Base-by-base conservation (phyloP, 2,888 invertebrate genomes). In the Aporophyla lueneburgensis region DNA sequence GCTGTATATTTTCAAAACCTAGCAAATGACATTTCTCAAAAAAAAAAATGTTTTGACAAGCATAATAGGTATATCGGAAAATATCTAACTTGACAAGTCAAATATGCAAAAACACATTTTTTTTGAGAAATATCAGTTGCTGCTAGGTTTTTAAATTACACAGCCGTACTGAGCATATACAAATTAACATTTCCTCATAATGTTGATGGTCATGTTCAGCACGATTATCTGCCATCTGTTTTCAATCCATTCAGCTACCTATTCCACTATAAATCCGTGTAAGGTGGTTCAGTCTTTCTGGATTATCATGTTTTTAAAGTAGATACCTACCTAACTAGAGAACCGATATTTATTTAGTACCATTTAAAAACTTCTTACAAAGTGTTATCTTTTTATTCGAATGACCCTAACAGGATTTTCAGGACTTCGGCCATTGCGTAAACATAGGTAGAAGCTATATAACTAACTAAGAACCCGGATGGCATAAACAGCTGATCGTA, bases 221-320 rank as follows among this genome's bases (percentile, higher is more conserved):
- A 54, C 27, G 19, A 62, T 73, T 80, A 71, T 71, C 43, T 59
- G 0, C 51, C 51, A 80, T 58, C n/a, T 76, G 72, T 76, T 71
- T 51, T n/a, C n/a, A 72, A 53, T 33, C 10, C 10, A 21, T 49
- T 12, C 62, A 43, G 10, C 3, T 69, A 7, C 24, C 46, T 24
- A 43, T n/a, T 80, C 6, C 58, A 53, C 58, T 14, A 10, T 6
- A 74, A 59, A 33, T 53, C 46, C 58, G 14, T 43, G 46, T 14
- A 46, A 21, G 7, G n/a, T 54, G 14, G n/a, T 46, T 72, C 24
- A n/a, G 53, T 80, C 10, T 14, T 54, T 49, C 43, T 58, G 12
- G 14, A 69, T 16, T 78, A 27, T 49, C 21, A 67, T 27, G n/a
- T 43, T 49, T 54, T 0, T 6, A 10, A 66, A 24, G n/a, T n/a